Conservation (phyloP, 1,140 invertebrate species). For the Temnothorax curvispinosus region DNA sequence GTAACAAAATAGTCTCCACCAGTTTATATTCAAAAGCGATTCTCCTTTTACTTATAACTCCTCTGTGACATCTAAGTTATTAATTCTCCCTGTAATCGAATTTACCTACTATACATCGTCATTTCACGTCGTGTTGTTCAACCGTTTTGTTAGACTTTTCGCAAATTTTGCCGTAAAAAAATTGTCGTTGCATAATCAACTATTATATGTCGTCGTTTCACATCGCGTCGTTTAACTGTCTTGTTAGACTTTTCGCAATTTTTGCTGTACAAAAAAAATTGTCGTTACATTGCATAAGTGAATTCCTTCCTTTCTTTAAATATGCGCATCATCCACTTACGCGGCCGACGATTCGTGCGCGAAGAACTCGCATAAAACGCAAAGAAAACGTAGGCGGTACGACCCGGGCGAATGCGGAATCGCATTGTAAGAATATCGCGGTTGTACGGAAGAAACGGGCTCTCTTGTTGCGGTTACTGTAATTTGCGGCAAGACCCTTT, state of each 20-base stretch:
- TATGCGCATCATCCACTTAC: not conserved
- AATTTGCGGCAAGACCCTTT: conserved; percentile 65
- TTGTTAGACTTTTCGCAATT: not conserved
- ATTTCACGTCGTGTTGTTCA: not conserved
- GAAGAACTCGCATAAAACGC: not conserved
- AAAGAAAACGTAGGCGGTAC: conserved; percentile 54
- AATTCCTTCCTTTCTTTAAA: not conserved
- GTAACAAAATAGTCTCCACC: conserved; percentile 1
- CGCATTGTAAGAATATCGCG: conserved; percentile 45
- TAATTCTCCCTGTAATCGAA: not conserved
- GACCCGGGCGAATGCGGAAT: conserved; percentile 26
- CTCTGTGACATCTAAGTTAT: not conserved
- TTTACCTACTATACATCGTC: not conserved
- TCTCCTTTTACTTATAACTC: not conserved
- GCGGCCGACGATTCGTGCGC: not conserved
- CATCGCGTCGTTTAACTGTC: not conserved
- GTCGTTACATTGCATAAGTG: not conserved
- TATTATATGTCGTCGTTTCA: not conserved
- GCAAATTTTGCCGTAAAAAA: not conserved
- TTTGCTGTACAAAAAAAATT: not conserved
- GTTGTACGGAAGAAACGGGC: conserved; percentile 23
- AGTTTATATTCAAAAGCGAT: conserved; percentile 5
- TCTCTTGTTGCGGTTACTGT: conserved; percentile 47
- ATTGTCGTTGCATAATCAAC: not conserved
- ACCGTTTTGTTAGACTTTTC: not conserved